phyloP scores from a whole-genome alignment of 23 tunicate species.

The Aplidium turbinatum region DNA sequence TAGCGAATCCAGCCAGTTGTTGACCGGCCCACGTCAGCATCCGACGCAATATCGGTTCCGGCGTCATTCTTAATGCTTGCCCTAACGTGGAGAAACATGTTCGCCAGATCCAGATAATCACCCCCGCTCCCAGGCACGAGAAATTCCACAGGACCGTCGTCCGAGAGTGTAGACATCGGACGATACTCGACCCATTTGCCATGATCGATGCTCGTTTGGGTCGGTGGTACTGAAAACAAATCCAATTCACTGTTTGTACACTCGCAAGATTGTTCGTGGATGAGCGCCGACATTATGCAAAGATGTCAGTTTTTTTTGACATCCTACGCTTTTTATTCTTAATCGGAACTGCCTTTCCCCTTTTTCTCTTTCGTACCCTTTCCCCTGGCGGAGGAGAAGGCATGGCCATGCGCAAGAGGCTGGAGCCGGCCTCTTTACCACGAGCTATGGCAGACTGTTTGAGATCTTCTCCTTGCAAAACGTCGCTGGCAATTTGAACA shows the following conservation, averaged over 20 bases:
- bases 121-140: background rate
- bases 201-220: background rate
- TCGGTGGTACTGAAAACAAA: conserved; percentile 27
- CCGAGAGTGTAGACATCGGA: conserved; percentile 6
- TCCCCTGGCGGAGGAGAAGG: background rate
- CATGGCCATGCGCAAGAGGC: conserved; percentile 1
- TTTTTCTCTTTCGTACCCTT: background rate
- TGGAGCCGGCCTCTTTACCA: background rate
- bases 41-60: background rate
- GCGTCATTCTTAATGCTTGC: background rate
- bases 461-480: conserved; percentile 5
- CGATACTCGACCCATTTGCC: background rate
- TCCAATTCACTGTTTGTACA: background rate
- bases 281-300: background rate
- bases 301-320: conserved; percentile 4
- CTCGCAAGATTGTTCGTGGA: background rate
- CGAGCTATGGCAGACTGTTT: conserved; percentile 26
- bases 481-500: conserved; percentile 14
- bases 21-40: background rate
- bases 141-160: conserved; percentile 26
- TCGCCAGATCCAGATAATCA: conserved; percentile 19
- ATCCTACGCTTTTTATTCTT: background rate
- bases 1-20: conserved; percentile 17
- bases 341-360: too few species aligned
- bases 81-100: background rate